Evolutionary conservation across 2,888 invertebrate species (phyloP).

Genomic region (Graphium colonna): DNA sequence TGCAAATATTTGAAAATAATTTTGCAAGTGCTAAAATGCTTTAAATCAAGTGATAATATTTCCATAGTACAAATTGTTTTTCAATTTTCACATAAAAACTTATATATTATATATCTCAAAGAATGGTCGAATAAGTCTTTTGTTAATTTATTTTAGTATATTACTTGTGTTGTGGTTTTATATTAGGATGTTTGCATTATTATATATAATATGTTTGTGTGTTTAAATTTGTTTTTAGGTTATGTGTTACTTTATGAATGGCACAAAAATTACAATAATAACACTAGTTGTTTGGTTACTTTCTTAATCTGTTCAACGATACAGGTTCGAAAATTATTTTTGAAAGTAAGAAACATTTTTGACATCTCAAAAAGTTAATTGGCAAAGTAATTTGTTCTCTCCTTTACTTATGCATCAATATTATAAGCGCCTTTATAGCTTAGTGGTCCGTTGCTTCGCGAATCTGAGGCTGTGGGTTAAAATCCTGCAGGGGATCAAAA

Average conservation of each 20-base stretch:
- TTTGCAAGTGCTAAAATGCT: conserved; percentile 37
- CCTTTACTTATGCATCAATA: no score
- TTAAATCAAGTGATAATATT: conserved; percentile 49
- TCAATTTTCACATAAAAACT: conserved; percentile 50
- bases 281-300: conserved; percentile 29
- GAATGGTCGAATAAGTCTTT: conserved; percentile 42
- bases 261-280: conserved; percentile 43
- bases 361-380: no score
- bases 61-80: conserved; percentile 69
- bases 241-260: conserved; percentile 25
- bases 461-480: no score
- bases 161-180: conserved; percentile 26
- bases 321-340: no score
- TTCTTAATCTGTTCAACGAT: no score
- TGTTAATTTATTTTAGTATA: conserved; percentile 25
- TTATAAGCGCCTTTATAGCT: no score
- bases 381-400: no score
- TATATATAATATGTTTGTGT: conserved; percentile 10
- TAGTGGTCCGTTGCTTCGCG: no score
- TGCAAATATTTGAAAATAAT: no score
- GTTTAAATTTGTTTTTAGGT: conserved; percentile 22
- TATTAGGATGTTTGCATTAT: conserved; percentile 15
- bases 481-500: no score
- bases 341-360: no score
- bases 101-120: conserved; percentile 49